Conservation (phyloP, 1,140 invertebrate genomes). For the Ceratina japonica region DNA sequence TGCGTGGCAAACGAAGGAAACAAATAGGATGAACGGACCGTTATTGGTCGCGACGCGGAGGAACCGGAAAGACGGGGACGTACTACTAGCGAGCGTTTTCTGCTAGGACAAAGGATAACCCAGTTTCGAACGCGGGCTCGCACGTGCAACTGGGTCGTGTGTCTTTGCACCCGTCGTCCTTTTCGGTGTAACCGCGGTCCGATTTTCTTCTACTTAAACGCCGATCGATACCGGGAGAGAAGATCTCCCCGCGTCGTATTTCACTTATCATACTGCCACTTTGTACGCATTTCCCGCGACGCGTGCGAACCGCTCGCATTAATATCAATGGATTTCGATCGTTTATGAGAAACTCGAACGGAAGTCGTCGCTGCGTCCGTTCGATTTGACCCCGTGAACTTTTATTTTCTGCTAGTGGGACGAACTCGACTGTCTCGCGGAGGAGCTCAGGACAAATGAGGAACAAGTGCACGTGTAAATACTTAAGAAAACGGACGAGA, state of each 20-base stretch:
- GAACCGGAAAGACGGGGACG: conserved; percentile 59
- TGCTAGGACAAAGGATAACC: conserved; percentile 64
- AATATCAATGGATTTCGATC: no score
- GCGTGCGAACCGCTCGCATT: no score
- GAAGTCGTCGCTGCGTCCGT: neutral
- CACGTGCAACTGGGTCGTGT: conserved; percentile 49
- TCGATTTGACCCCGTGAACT: neutral
- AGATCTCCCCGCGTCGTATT: neutral
- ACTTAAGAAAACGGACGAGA: conserved; percentile 53
- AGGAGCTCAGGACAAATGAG: conserved; percentile 48
- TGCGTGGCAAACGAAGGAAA: conserved; percentile 17
- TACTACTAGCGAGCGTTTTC: conserved; percentile 34
- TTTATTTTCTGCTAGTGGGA: neutral
- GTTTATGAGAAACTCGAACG: no score
- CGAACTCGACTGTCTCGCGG: conserved; percentile 1
- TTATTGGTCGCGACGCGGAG: conserved; percentile 38
- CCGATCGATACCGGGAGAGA: neutral
- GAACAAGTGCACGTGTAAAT: conserved; percentile 62
- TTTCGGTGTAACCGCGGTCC: neutral
- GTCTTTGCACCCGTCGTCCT: neutral
- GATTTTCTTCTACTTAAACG: neutral
- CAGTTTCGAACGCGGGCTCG: conserved; percentile 51
- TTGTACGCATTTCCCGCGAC: neutral
- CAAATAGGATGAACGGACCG: neutral
- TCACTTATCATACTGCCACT: neutral